A percentile compares a stretch with the other conserved stretches of the same genome.
phyloP scores from a whole-genome alignment of 2,797 vertebrate genomes.

The Pipistrellus nathusii region DNA sequence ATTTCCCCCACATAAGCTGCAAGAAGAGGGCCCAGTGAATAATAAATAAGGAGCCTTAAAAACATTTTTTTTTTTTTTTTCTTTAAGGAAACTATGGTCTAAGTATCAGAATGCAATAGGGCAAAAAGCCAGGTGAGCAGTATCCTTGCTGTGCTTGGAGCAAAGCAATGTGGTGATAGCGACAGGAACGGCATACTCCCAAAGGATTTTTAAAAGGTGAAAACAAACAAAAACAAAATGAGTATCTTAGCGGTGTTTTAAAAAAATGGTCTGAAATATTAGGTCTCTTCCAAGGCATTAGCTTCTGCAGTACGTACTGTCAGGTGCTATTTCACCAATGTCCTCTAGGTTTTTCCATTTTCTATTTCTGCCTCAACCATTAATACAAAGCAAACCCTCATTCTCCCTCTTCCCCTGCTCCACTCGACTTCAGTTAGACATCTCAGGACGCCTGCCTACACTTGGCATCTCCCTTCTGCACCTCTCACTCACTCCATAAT shows the following conservation, averaged over 20 bases:
- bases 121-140: not conserved
- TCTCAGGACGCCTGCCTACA: not conserved
- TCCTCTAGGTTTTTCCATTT: not conserved
- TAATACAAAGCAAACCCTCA: not conserved
- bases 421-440: not conserved
- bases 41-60: not conserved
- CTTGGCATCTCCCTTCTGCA: not conserved
- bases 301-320: not conserved
- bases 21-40: not conserved
- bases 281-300: not conserved
- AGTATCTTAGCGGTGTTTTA: not conserved
- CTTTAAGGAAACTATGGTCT: not conserved
- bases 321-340: not conserved
- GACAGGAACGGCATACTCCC: not conserved
- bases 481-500: not conserved
- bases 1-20: not conserved
- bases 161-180: not conserved
- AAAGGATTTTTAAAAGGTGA: not conserved
- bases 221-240: not conserved
- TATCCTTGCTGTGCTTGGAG: not conserved
- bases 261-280: not conserved
- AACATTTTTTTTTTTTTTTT: not conserved
- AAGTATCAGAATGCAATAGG: not conserved
- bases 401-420: not conserved
- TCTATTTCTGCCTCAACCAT: not conserved